A percentile compares a stretch with the other conserved stretches of the same genome.
These are phyloP conservation scores for Drosophila histrio DNA, from an alignment of 2,888 invertebrate genomes.

Conservation along the genomic window DNA sequence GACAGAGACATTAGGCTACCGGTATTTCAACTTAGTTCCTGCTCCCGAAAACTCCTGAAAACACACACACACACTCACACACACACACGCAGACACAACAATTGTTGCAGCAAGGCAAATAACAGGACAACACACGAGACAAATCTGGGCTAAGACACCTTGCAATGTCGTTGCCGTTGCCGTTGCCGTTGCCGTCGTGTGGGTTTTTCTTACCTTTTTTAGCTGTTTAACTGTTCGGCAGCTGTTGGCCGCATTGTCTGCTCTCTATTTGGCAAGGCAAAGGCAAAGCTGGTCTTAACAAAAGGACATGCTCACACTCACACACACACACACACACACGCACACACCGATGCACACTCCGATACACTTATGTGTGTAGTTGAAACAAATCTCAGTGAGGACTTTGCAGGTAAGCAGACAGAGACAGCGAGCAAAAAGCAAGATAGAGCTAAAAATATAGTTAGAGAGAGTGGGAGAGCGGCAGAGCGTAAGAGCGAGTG, in stretches of 20 bases:
- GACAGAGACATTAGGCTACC: constrained; percentile 77
- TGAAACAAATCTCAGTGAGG: constrained; percentile 12
- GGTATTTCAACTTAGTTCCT: constrained; percentile 37
- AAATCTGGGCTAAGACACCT: constrained; percentile 77
- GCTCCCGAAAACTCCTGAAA: constrained; percentile 7
- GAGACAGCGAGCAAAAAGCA: not conserved
- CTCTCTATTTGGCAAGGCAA: constrained; percentile 30
- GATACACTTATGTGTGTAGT: not conserved
- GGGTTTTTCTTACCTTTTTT: constrained; percentile 59
- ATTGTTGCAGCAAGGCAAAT: not conserved
- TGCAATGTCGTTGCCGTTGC: constrained; percentile 44
- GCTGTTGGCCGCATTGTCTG: constrained; percentile 62
- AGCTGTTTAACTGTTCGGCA: constrained; percentile 41
- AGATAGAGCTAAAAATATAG: not conserved
- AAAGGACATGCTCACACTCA: constrained; percentile 31
- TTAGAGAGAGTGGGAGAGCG: not conserved
- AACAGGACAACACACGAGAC: constrained; percentile 67
- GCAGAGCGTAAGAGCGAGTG: not conserved
- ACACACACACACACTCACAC: not conserved
- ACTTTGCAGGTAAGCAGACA: constrained; percentile 45
- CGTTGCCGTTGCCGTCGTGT: constrained; percentile 45
- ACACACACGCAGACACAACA: not conserved
- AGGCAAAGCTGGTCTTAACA: constrained; percentile 45
- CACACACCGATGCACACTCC: too few relatives aligned
- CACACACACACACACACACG: not conserved